Evolutionary conservation across 2,797 vertebrate genomes (phyloP).

Genomic region (Amblyopsis hoosieri): DNA sequence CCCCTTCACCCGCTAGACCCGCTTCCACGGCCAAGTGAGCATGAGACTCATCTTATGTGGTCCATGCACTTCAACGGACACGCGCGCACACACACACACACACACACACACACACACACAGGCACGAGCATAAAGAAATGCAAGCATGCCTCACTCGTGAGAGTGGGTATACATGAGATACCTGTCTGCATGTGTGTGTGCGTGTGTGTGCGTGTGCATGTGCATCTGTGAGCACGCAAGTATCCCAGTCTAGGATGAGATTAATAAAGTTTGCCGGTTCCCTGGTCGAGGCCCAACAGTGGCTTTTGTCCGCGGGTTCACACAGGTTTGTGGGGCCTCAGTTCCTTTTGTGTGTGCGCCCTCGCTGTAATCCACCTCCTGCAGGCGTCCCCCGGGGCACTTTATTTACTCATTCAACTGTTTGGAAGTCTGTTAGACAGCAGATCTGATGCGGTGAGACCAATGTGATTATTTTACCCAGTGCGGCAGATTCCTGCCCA

Average conservation of each 20-base stretch:
- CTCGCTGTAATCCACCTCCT: conserved; percentile 84
- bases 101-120: conserved; percentile 1
- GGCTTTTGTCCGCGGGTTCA: conserved; percentile 66
- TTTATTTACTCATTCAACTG: conserved; percentile 91
- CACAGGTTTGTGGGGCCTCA: conserved; percentile 76
- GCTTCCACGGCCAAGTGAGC: conserved; percentile 83
- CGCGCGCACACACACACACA: conserved; percentile 20
- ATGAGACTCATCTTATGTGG: conserved; percentile 78
- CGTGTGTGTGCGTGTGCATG: conserved; percentile 13
- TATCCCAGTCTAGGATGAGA: conserved; percentile 61
- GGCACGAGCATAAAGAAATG: background rate
- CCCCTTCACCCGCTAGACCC: conserved; percentile 36
- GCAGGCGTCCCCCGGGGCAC: conserved; percentile 80
- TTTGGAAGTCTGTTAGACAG: conserved; percentile 89
- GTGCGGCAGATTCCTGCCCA: conserved; percentile 81
- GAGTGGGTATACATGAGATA: conserved; percentile 4
- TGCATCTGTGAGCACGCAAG: conserved; percentile 27
- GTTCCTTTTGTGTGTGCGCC: conserved; percentile 84
- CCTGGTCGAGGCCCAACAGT: conserved; percentile 66
- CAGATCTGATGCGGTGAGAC: conserved; percentile 87
- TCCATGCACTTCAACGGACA: conserved; percentile 56
- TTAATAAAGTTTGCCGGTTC: conserved; percentile 72
- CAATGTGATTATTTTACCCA: conserved; percentile 88
- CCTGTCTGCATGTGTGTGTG: conserved; percentile 27
- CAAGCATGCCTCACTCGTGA: background rate